A percentile compares a stretch with the other conserved stretches of the same genome.
These are phyloP conservation scores for Cardinalis cardinalis DNA, from an alignment of 2,113 vertebrate species.

Conservation along the genomic window DNA sequence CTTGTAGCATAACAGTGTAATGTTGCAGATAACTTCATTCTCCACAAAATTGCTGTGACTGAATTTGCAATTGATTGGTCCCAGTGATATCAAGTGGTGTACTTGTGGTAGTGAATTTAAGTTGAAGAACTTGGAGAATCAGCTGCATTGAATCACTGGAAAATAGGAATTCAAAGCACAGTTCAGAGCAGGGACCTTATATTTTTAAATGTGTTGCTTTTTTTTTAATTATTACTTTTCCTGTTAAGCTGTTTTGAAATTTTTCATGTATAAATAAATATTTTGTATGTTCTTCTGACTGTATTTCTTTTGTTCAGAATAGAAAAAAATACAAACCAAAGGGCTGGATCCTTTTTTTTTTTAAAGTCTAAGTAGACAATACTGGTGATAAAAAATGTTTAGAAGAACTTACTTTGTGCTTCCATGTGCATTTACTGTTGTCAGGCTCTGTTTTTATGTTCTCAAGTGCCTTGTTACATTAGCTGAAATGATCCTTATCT, in stretches of 20 bases:
- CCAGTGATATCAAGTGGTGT: not conserved
- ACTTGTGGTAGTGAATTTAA: not conserved
- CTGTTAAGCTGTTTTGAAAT: not conserved
- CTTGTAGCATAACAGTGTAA: not conserved
- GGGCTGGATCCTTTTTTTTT: not conserved
- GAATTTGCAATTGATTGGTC: not conserved
- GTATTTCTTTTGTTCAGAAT: not conserved
- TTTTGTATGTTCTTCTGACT: not conserved
- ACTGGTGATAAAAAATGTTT: not conserved
- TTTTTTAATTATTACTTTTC: not conserved
- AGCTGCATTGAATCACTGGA: not conserved
- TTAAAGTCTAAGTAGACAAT: not conserved
- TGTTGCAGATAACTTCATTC: not conserved
- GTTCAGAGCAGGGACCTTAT: not conserved
- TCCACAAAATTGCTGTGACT: not conserved
- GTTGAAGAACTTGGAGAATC: not conserved
- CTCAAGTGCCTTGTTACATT: not conserved
- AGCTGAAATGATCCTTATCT: not conserved
- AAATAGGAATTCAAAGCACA: not conserved
- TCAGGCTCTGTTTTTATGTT: not conserved
- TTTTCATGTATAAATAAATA: not conserved
- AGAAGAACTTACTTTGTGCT: not conserved
- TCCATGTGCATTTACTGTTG: not conserved
- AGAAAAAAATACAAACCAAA: not conserved
- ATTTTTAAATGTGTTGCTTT: not conserved